Percentiles rank a stretch among this genome's conserved stretches.
Conservation (phyloP, 2,888 invertebrate genomes). For the Fragum fragum region DNA sequence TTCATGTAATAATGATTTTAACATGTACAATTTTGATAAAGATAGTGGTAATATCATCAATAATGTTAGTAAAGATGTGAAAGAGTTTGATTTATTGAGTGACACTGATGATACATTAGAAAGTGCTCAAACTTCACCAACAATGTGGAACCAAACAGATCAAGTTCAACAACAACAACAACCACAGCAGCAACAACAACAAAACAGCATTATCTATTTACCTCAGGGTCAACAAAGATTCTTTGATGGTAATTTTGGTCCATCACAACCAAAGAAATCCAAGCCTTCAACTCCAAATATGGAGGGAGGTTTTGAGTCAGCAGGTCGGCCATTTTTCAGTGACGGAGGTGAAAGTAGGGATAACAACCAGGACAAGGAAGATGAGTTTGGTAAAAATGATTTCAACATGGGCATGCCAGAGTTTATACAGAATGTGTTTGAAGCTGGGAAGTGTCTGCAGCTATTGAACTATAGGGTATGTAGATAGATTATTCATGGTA, state of each 20-base stretch:
- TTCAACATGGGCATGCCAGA: conserved; percentile 14
- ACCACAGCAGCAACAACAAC: not conserved
- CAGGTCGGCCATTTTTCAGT: not conserved
- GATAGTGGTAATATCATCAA: not conserved
- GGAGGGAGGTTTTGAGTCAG: not conserved
- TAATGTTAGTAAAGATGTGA: not conserved
- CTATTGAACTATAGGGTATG: conserved; percentile 64
- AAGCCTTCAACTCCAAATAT: not conserved
- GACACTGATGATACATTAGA: not conserved
- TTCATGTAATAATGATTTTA: not conserved
- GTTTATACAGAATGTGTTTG: conserved; percentile 53
- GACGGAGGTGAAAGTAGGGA: not conserved
- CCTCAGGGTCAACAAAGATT: conserved; percentile 13
- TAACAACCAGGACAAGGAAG: not conserved
- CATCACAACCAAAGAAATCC: conserved; percentile 12
- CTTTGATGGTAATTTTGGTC: not conserved
- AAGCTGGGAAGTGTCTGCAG: conserved; percentile 62
- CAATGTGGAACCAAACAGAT: not conserved
- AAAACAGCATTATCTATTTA: not conserved
- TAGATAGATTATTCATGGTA: too few relatives aligned
- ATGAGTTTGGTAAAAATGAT: conserved; percentile 15
- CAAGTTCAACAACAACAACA: not conserved
- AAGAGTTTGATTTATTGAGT: not conserved
- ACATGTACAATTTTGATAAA: not conserved
- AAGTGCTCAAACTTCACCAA: not conserved